Evolutionary conservation across 2,888 invertebrate genomes (phyloP), one percentile per base, ranked within the genome.

Genomic region (Zygogramma bicolorata): DNA sequence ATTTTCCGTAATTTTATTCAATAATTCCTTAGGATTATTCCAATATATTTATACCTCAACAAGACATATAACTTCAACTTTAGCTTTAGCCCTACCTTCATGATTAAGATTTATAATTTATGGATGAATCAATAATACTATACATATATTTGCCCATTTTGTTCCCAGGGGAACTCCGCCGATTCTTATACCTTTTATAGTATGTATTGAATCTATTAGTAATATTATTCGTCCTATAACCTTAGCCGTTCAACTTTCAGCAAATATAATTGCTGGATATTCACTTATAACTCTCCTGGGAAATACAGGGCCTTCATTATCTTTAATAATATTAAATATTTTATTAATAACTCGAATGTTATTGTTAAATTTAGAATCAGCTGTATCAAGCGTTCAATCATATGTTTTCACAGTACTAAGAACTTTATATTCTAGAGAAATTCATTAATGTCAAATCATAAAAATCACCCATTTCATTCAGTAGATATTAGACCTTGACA

Each of bases 171-270:
- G 92, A 77, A 92, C 92, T 0, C 93, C 93, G 0, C 73, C 81
- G 5, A 80, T 90, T 80, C 80, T 93, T 82, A 92, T 93, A 88
- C 91, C 92, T 27, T 93, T 93, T 88, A 92, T 93, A 89, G 92
- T 93, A 7, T 85, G 92, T 86, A 93, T 93, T 90, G 93, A 93
- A 91, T 90, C 91, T 46, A 91, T 92, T 87, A 93, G 93, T 81
- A 93, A 93, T 88, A 80, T 92, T 77, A 72, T 76, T 58, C 75
- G 67, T 15, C 93, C 93, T 0, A 88, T 90, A 85, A 93, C 93
- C 2, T 86, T 42, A 2, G 42, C 18, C 4, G 0, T 42, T 18
- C 42, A 1, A 6, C 4, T 42, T 4, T 42, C 42, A 4, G 18
- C 0, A 3, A 42, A 42, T 42, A 42, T 42, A 1, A 42, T 18